These are phyloP conservation scores for Tetraodon nigroviridis DNA, from an alignment of 2,113 vertebrate species.

Conservation along the genomic window DNA sequence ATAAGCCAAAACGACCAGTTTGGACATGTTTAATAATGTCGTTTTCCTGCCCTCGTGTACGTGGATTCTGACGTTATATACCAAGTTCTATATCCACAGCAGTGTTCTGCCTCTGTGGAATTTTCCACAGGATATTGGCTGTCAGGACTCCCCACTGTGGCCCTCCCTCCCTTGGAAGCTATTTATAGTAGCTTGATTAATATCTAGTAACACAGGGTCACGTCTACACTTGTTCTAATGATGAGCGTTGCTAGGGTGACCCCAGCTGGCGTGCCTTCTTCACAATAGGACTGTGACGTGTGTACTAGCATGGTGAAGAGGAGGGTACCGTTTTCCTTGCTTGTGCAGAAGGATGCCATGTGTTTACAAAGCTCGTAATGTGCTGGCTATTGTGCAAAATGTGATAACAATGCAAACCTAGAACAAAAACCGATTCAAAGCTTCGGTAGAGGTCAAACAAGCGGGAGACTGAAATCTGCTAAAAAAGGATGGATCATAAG, in stretches of 20 bases:
- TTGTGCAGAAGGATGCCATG: conserved; percentile 14
- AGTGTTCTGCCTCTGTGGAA: conserved; percentile 60
- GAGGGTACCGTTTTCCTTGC: conserved; percentile 2
- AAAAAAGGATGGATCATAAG: background rate
- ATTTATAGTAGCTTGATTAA: conserved; percentile 79
- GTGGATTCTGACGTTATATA: conserved; percentile 20
- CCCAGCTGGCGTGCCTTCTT: conserved; percentile 54
- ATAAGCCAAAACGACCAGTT: too few species aligned
- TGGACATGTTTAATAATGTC: conserved; percentile 8
- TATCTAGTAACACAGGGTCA: conserved; percentile 75
- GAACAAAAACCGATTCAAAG: background rate
- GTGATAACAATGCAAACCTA: conserved; percentile 31
- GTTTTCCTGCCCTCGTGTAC: conserved; percentile 21
- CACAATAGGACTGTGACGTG: conserved; percentile 53
- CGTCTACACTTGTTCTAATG: conserved; percentile 77
- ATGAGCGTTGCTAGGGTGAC: conserved; percentile 73
- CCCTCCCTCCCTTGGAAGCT: conserved; percentile 63
- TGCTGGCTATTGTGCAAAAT: conserved; percentile 31
- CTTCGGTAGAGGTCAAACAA: background rate
- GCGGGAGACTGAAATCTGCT: background rate
- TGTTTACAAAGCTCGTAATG: conserved; percentile 16
- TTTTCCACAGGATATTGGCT: conserved; percentile 79
- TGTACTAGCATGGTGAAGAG: conserved; percentile 11
- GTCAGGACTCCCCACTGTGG: conserved; percentile 70
- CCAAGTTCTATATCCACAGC: conserved; percentile 46